These are phyloP conservation scores for Scotopteryx bipunctaria DNA, from an alignment of 2,888 invertebrate species.

Conservation along the genomic window DNA sequence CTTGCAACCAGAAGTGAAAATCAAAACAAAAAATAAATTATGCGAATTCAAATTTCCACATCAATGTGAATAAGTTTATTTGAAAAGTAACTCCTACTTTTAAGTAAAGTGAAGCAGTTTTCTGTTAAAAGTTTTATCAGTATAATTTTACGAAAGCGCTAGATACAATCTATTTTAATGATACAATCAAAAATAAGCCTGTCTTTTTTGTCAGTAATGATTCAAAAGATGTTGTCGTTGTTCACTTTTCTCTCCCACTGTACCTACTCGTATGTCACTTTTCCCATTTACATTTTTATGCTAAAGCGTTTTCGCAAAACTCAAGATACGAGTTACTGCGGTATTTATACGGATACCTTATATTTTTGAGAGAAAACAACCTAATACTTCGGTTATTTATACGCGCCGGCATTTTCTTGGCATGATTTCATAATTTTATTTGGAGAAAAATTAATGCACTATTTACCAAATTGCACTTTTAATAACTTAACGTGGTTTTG, in stretches of 20 bases:
- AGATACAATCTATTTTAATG: too few species aligned
- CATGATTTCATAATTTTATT: neutral
- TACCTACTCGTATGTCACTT: slow-evolving; percentile 25
- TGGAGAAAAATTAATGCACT: too few species aligned
- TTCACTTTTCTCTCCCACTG: slow-evolving; percentile 5
- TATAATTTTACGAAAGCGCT: too few species aligned
- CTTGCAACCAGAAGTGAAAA: neutral
- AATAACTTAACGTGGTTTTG: too few species aligned
- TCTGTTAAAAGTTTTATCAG: too few species aligned
- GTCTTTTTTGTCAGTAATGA: neutral
- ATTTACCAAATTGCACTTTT: too few species aligned
- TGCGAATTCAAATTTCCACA: too few species aligned
- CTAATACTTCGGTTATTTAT: slow-evolving; percentile 7
- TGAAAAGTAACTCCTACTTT: too few species aligned
- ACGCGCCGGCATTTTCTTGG: neutral
- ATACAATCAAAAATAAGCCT: too few species aligned
- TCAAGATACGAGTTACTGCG: slow-evolving; percentile 17
- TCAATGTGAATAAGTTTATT: too few species aligned
- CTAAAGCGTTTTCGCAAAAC: slow-evolving; percentile 30
- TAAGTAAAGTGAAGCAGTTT: too few species aligned
- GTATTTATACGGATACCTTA: slow-evolving; percentile 16
- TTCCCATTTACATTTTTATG: slow-evolving; percentile 37
- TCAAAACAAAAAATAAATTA: too few species aligned
- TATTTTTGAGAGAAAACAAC: slow-evolving; percentile 18
- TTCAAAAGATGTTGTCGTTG: neutral